These are phyloP conservation scores for Branchinecta lynchi DNA, from an alignment of 1,140 invertebrate genomes.

Conservation along the genomic window DNA sequence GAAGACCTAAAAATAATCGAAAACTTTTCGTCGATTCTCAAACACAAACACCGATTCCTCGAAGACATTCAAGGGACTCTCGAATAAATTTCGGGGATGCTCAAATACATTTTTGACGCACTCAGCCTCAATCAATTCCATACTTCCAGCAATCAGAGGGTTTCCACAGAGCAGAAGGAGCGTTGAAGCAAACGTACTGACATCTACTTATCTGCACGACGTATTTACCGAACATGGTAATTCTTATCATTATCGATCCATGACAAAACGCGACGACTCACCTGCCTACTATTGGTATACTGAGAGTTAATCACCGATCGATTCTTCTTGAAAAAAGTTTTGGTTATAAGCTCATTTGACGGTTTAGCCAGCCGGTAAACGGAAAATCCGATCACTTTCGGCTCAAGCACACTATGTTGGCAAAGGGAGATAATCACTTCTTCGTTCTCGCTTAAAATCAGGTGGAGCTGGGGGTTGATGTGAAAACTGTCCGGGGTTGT, in stretches of 20 bases:
- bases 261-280: constrained; percentile 33
- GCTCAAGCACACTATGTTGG: constrained; percentile 79
- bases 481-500: constrained; percentile 85
- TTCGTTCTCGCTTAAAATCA: constrained; percentile 62
- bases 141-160: too few relatives aligned
- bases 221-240: too few relatives aligned
- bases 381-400: constrained; percentile 83
- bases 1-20: too few relatives aligned
- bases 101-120: too few relatives aligned
- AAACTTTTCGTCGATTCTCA: too few relatives aligned
- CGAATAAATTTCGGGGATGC: too few relatives aligned
- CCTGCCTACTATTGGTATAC: constrained; percentile 79
- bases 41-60: too few relatives aligned
- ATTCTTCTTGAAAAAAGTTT: constrained; percentile 68
- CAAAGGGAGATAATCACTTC: constrained; percentile 72
- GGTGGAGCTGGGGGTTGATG: constrained; percentile 75
- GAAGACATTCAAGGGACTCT: too few relatives aligned
- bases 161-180: too few relatives aligned
- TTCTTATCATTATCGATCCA: constrained; percentile 26
- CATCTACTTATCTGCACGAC: too few relatives aligned
- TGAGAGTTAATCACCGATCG: constrained; percentile 76
- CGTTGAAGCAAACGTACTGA: too few relatives aligned
- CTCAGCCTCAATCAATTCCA: too few relatives aligned
- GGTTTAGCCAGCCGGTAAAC: constrained; percentile 62
- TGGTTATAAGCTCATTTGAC: constrained; percentile 46